phyloP scores from a whole-genome alignment of 2,113 vertebrate species.

The Corythoichthys intestinalis region DNA sequence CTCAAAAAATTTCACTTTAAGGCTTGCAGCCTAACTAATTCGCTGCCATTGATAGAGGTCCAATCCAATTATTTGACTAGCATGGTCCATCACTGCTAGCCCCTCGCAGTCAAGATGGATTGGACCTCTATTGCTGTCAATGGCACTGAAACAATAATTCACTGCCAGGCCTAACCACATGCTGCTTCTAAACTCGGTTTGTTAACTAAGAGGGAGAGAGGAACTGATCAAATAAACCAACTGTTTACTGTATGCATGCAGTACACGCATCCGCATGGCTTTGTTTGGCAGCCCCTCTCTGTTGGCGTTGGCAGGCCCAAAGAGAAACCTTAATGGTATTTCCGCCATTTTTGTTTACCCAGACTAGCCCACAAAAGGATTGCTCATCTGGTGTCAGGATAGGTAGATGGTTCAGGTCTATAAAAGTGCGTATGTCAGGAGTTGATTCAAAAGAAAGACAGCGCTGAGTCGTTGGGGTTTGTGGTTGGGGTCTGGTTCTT shows the following conservation, averaged over 20 bases:
- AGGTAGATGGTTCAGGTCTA: constrained; percentile 33
- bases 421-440: constrained; percentile 7
- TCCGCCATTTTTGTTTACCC: constrained; percentile 66
- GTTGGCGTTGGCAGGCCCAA: constrained; percentile 40
- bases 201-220: constrained; percentile 17
- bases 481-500: constrained; percentile 49
- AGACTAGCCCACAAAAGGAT: constrained; percentile 59
- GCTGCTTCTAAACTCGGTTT: constrained; percentile 24
- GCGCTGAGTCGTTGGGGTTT: constrained; percentile 40
- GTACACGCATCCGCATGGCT: constrained; percentile 2
- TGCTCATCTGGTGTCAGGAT: constrained; percentile 52
- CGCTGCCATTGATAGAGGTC: no score
- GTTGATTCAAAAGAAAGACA: constrained; percentile 33
- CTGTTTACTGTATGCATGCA: constrained; percentile 14
- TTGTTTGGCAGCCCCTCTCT: constrained; percentile 33
- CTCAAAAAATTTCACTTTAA: no score
- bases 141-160: no score
- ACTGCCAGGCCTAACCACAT: constrained; percentile 63
- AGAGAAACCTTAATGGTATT: constrained; percentile 25
- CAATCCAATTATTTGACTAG: no score
- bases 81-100: constrained; percentile 67
- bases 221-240: constrained; percentile 20
- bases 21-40: no score
- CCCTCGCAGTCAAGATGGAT: no score
- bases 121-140: no score